These are phyloP conservation scores for Ophioderma brevispina DNA, from an alignment of 35 echinoderm and acorn worm species.

Conservation along the genomic window DNA sequence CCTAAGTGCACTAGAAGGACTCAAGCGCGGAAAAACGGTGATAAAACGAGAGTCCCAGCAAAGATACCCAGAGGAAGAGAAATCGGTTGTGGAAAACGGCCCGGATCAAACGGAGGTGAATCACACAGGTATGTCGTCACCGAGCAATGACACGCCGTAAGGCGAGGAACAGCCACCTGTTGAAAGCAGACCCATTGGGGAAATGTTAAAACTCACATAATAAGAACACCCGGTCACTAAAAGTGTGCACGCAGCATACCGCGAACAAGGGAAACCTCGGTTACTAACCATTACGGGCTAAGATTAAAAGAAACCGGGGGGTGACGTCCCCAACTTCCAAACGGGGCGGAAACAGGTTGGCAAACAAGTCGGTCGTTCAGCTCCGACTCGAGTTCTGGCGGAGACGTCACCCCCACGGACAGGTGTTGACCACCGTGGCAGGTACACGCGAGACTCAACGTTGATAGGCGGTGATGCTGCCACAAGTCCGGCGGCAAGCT, in stretches of 20 bases:
- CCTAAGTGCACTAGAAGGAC: not conserved
- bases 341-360: not conserved
- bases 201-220: conserved; percentile 2
- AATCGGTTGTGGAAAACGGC: not conserved
- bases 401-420: conserved; percentile 33
- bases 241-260: not conserved
- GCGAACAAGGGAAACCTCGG: not conserved
- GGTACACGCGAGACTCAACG: conserved; percentile 57
- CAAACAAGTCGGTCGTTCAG: conserved; percentile 45
- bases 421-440: conserved; percentile 57
- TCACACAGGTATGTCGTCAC: not conserved
- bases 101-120: not conserved
- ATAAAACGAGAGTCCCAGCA: not conserved
- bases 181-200: not conserved
- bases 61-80: not conserved
- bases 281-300: not conserved
- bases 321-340: not conserved
- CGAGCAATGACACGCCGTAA: too few relatives aligned
- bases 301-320: not conserved
- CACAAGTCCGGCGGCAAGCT: not conserved
- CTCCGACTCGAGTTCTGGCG: conserved; percentile 33
- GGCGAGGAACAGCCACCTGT: too few relatives aligned
- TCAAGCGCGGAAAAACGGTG: not conserved
- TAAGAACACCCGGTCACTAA: not conserved
- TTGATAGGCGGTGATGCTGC: not conserved